A percentile compares a stretch with the other conserved stretches of the same genome.
phyloP scores from a whole-genome alignment of 2,888 invertebrate genomes.

The Mythimna impura region DNA sequence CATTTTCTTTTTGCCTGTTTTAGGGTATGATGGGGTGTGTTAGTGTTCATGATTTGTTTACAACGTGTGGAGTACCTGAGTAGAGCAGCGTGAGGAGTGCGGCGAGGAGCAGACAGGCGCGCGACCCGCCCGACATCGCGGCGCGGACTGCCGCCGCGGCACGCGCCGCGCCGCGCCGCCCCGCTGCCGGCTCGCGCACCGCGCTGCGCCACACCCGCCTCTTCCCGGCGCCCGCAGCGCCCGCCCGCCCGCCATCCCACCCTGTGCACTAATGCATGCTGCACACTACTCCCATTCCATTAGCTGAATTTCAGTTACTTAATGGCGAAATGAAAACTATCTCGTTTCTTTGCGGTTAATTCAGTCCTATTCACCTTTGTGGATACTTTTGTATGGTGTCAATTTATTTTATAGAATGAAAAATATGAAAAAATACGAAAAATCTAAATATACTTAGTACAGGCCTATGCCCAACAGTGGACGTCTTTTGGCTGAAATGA shows the following conservation, averaged over 20 bases:
- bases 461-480: no score
- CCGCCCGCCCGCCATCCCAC: constrained; percentile 64
- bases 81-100: constrained; percentile 85
- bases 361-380: neutral
- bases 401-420: neutral
- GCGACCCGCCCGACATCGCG: constrained; percentile 87
- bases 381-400: neutral
- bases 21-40: neutral
- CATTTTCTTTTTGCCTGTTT: neutral
- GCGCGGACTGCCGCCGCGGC: constrained; percentile 84
- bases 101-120: constrained; percentile 79
- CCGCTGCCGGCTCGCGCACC: constrained; percentile 49
- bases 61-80: constrained; percentile 79
- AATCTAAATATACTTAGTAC: neutral
- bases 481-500: no score
- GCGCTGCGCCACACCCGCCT: constrained; percentile 62
- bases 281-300: constrained; percentile 29
- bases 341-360: neutral
- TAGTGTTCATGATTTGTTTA: constrained; percentile 37
- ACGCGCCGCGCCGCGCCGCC: constrained; percentile 58
- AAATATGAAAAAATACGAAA: neutral
- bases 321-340: constrained; percentile 3
- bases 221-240: constrained; percentile 51
- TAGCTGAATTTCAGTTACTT: constrained; percentile 25
- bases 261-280: constrained; percentile 57